Evolutionary conservation across 1,140 invertebrate species (phyloP).

Genomic region (Lucilia cuprina): DNA sequence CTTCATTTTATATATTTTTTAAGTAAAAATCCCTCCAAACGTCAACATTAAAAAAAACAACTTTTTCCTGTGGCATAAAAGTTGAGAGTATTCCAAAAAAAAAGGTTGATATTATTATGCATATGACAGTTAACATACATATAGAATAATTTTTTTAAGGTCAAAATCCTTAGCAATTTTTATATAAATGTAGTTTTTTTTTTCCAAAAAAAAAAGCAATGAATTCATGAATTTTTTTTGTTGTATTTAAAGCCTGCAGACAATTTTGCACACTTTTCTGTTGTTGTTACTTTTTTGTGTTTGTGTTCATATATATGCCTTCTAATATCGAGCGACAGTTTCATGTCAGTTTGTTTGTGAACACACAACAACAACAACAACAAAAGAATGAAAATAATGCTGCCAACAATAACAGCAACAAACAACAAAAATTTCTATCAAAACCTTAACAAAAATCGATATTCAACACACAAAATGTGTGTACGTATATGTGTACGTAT

Average conservation of each 20-base stretch:
- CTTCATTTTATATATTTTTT: not conserved
- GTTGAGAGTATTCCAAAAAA: too few species aligned
- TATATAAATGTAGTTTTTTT: not conserved
- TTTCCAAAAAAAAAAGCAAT: not conserved
- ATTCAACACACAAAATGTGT: not conserved
- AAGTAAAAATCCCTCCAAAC: not conserved
- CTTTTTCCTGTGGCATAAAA: not conserved
- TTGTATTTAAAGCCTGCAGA: conserved; percentile 24
- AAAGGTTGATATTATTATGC: not conserved
- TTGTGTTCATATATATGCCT: not conserved
- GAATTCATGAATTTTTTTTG: not conserved
- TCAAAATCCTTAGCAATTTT: conserved; percentile 21
- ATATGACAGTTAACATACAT: conserved; percentile 20
- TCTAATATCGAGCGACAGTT: conserved; percentile 9
- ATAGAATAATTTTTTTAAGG: not conserved
- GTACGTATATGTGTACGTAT: not conserved
- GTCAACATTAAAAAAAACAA: not conserved
- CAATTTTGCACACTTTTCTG: conserved; percentile 20
- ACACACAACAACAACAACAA: not conserved
- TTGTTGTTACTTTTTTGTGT: not conserved
- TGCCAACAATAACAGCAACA: conserved; percentile 5
- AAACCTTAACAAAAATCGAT: not conserved
- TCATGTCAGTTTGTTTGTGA: conserved; percentile 9
- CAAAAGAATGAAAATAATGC: not conserved
- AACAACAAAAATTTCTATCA: not conserved